Base-by-base conservation (phyloP, 2,888 invertebrate species). In the Matsumyia berberina region DNA sequence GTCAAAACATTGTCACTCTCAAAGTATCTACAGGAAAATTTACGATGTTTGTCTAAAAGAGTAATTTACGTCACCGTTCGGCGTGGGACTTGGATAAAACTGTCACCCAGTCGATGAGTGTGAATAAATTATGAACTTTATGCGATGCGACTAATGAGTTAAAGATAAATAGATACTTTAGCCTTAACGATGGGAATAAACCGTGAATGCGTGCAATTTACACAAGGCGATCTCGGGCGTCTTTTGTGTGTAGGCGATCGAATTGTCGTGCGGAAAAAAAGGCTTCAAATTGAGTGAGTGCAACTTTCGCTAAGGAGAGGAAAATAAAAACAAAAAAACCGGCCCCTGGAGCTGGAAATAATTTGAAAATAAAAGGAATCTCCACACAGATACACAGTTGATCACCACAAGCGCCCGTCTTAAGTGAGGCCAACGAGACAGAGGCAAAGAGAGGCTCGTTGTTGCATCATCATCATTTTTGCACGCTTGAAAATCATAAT, bases 401-500 rank as follows among this genome's bases (percentile, higher is more conserved):
- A n/a, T n/a, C 33, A 33, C 39, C 19, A 19, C 11, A 1, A 46
- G 46, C 11, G 1, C 33, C 11, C 11, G 19, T 5, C 11, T 0
- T 3, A 7, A n/a, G 4, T 33, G 76, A 58, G 66, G 37, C 60
- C 58, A 72, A 72, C 49, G 3, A 60, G 37, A 11, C n/a, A 31
- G 7, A 33, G 33, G 24, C n/a, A 4, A 37, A 19, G 44, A n/a
- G 39, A 51, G 42, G 39, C 8, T 35, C 8, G 69, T 70, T 62
- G 69, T n/a, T n/a, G n/a, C n/a, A n/a, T n/a, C 78, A 67, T 72
- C 82, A 78, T 81, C 69, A 64, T 53, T 70, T 60, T 55, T 72
- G 72, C 72, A 60, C 58, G 70, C 72, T 67, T 78, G 66, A 73
- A 83, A 81, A 83, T 78, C 82, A 83, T 83, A 83, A 70, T 82